These are phyloP conservation scores for Tachina grossa DNA, from an alignment of 2,888 invertebrate species.

Conservation along the genomic window DNA sequence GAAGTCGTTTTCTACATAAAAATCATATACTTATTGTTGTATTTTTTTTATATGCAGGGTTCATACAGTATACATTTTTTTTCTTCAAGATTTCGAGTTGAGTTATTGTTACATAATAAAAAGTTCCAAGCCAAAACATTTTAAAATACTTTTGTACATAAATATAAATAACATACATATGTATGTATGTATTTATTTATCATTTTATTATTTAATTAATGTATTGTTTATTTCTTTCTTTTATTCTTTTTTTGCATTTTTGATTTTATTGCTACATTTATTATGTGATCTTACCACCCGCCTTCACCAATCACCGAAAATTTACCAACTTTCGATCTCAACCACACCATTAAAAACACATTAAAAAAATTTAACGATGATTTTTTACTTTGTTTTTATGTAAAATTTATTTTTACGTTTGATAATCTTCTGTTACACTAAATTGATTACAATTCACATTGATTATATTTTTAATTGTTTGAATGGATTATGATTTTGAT, in stretches of 20 bases:
- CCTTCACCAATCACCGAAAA: slow-evolving; percentile 41
- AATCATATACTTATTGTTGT: too few species aligned
- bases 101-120: neutral
- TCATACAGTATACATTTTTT: slow-evolving; percentile 9
- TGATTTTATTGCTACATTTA: slow-evolving; percentile 61
- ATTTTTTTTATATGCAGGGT: slow-evolving; percentile 18
- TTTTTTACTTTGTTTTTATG: neutral
- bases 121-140: neutral
- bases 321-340: slow-evolving; percentile 22
- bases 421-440: slow-evolving; percentile 20
- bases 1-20: too few species aligned
- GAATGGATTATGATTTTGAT: slow-evolving; percentile 72
- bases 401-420: slow-evolving; percentile 27
- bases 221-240: slow-evolving; percentile 53
- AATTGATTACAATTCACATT: slow-evolving; percentile 58
- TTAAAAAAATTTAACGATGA: slow-evolving; percentile 18
- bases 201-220: slow-evolving; percentile 53
- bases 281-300: slow-evolving; percentile 52
- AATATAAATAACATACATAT: neutral
- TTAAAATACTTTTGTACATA: neutral
- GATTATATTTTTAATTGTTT: slow-evolving; percentile 69
- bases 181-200: slow-evolving; percentile 1
- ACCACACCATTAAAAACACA: slow-evolving; percentile 49
- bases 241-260: slow-evolving; percentile 64
- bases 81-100: slow-evolving; percentile 6